These are phyloP conservation scores for Cheirogaleus major DNA, from an alignment of 2,797 vertebrate genomes.

Conservation along the genomic window DNA sequence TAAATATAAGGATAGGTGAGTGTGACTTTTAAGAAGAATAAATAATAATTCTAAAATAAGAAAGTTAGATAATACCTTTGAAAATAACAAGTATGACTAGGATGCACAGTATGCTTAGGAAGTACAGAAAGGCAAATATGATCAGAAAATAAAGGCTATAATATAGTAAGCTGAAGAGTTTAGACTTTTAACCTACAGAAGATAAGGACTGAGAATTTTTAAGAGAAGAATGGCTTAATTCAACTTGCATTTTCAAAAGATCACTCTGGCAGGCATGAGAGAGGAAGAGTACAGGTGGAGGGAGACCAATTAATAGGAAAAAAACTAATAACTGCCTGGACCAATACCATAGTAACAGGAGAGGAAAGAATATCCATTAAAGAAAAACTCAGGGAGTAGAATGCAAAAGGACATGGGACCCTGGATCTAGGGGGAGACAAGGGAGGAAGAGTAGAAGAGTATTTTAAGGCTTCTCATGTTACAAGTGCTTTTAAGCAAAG, in stretches of 20 bases:
- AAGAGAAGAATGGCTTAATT: constrained; percentile 8
- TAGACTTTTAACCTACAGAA: not conserved
- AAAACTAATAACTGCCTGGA: not conserved
- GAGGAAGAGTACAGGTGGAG: not conserved
- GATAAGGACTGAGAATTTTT: not conserved
- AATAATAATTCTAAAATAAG: not conserved
- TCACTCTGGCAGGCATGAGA: not conserved
- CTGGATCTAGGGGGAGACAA: not conserved
- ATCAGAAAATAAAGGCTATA: not conserved
- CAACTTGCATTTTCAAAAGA: not conserved
- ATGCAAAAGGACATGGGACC: not conserved
- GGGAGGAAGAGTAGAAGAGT: not conserved
- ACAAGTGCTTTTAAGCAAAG: not conserved
- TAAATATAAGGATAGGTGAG: not conserved
- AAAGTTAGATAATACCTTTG: not conserved
- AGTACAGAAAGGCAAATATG: not conserved
- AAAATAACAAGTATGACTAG: not conserved
- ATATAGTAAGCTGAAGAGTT: not conserved
- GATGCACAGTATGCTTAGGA: not conserved
- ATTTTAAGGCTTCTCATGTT: not conserved
- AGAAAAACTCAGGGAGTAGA: not conserved
- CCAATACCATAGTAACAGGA: not conserved
- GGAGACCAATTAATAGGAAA: not conserved
- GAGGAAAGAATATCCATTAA: not conserved
- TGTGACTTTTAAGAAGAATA: not conserved